Percentiles rank a stretch among this genome's conserved stretches.
phyloP scores from a whole-genome alignment of 2,797 vertebrate genomes.

The Esox masquinongy region DNA sequence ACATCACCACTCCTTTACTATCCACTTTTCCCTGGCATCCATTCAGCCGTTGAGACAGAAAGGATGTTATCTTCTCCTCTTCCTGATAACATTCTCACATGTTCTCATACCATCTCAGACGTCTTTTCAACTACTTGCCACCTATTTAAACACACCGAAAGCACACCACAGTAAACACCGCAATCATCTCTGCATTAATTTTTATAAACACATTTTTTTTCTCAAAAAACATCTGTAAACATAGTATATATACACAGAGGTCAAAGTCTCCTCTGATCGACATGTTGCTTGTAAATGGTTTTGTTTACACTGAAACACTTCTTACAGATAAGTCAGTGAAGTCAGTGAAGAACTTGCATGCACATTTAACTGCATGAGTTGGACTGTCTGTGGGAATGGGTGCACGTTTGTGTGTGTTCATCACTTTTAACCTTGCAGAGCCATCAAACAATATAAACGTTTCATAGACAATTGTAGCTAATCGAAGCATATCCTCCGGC shows the following conservation, averaged over 20 bases:
- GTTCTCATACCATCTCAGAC: background rate
- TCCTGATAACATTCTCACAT: constrained; percentile 34
- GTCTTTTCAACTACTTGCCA: background rate
- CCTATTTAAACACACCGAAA: background rate
- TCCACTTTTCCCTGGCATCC: constrained; percentile 21
- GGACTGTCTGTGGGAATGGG: background rate
- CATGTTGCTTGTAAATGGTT: background rate
- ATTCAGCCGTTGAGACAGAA: constrained; percentile 29
- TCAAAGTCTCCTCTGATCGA: background rate
- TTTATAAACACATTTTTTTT: too few relatives aligned
- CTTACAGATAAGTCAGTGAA: background rate
- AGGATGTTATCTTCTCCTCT: constrained; percentile 19
- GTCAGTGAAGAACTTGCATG: too few relatives aligned
- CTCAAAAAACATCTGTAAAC: background rate
- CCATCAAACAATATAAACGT: background rate
- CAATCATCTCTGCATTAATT: background rate
- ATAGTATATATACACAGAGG: background rate
- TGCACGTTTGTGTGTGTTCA: background rate
- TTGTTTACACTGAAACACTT: background rate
- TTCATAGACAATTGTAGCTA: background rate
- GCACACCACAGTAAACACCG: constrained; percentile 11
- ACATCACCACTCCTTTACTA: constrained; percentile 17
- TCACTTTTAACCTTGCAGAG: background rate
- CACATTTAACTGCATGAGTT: background rate
- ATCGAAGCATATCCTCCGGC: background rate